These are phyloP conservation scores for Valencia hispanica DNA, from an alignment of 2,797 vertebrate species.

Conservation along the genomic window DNA sequence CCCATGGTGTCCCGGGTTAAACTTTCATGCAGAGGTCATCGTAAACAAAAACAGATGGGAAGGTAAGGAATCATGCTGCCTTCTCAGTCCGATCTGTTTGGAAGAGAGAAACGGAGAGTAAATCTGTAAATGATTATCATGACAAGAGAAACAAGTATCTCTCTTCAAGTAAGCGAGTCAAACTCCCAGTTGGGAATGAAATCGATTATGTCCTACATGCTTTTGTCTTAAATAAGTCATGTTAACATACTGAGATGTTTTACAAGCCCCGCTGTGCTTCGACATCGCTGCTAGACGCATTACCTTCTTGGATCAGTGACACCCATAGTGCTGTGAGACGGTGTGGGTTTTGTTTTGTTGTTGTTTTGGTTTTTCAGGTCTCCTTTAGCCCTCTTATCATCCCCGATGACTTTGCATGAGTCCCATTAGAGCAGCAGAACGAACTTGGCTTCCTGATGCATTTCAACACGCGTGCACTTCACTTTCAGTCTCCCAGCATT, in stretches of 20 bases:
- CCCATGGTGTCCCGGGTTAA: slow-evolving; percentile 55
- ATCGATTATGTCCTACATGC: slow-evolving; percentile 47
- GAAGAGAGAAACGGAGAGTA: slow-evolving; percentile 63
- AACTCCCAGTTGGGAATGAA: slow-evolving; percentile 42
- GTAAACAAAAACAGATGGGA: slow-evolving; percentile 71
- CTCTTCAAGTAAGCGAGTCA: slow-evolving; percentile 42
- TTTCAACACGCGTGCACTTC: slow-evolving; percentile 14
- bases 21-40: slow-evolving; percentile 64
- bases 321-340: slow-evolving; percentile 77
- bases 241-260: slow-evolving; percentile 69
- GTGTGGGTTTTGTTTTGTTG: neutral
- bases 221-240: slow-evolving; percentile 49
- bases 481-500: slow-evolving; percentile 21
- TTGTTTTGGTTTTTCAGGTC: slow-evolving; percentile 15
- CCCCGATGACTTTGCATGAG: slow-evolving; percentile 26
- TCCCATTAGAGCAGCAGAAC: slow-evolving; percentile 45
- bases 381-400: slow-evolving; percentile 40
- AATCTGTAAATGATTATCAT: slow-evolving; percentile 73
- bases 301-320: slow-evolving; percentile 53
- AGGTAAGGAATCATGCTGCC: slow-evolving; percentile 47
- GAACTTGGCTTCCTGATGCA: slow-evolving; percentile 38
- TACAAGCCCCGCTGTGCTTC: slow-evolving; percentile 60
- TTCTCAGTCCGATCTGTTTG: too few species aligned
- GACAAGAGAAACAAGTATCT: slow-evolving; percentile 58
- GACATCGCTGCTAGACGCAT: slow-evolving; percentile 73